Percentiles rank a stretch among this genome's conserved stretches.
Evolutionary conservation across 2,113 vertebrate genomes (phyloP).

Genomic region (Colinus virginianus): DNA sequence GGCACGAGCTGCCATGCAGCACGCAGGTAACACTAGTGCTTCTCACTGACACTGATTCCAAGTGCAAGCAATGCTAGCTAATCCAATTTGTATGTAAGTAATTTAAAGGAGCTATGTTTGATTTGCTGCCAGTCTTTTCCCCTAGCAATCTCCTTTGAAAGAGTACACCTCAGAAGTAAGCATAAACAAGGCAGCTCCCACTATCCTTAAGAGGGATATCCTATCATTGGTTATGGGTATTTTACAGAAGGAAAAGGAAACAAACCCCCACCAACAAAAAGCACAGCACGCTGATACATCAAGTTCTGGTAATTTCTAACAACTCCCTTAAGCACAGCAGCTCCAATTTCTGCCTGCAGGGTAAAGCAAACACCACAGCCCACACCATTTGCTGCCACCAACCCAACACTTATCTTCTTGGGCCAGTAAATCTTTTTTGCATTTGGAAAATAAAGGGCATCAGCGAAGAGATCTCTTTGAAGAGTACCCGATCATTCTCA

Average conservation of each 20-base stretch:
- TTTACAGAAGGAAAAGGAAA: not conserved
- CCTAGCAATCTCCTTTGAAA: not conserved
- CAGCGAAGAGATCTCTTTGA: not conserved
- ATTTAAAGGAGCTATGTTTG: not conserved
- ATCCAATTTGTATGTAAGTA: not conserved
- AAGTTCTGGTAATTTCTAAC: not conserved
- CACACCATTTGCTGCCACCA: not conserved
- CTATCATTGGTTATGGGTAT: not conserved
- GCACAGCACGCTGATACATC: not conserved
- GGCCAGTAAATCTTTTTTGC: not conserved
- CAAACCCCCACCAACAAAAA: not conserved
- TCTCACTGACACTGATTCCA: not conserved
- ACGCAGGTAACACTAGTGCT: not conserved
- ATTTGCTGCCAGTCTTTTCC: not conserved
- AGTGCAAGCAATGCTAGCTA: not conserved
- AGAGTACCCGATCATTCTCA: not conserved
- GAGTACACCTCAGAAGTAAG: not conserved
- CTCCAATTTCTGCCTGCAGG: not conserved
- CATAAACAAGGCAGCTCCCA: not conserved
- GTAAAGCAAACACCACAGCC: not conserved
- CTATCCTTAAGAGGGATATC: not conserved
- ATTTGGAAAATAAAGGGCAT: not conserved
- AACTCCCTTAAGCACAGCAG: not conserved
- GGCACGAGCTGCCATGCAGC: fast-evolving
- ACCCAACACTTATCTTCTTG: not conserved